Percentiles rank a stretch among this genome's conserved stretches.
Conservation (phyloP, 2,797 vertebrate genomes). For the Ptychobarbus kaznakovi region DNA sequence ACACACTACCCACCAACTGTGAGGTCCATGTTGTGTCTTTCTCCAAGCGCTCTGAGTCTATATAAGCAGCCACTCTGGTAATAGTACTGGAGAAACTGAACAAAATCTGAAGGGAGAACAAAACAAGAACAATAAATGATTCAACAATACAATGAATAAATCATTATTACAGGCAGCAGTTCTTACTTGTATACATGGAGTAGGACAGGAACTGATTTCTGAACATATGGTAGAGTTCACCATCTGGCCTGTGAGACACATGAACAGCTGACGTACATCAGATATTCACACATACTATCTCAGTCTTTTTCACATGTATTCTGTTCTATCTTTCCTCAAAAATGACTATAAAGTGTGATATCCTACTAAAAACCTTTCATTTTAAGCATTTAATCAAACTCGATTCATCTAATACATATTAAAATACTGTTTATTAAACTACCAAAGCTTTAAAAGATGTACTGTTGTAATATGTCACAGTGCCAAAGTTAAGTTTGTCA, state of each 20-base stretch:
- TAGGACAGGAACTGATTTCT: constrained; percentile 94
- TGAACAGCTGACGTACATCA: neutral
- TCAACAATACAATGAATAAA: neutral
- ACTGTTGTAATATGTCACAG: neutral
- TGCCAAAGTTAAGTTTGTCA: constrained; percentile 55
- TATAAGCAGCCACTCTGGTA: constrained; percentile 97
- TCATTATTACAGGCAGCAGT: neutral
- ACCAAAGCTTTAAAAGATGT: neutral
- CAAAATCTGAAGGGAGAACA: constrained; percentile 81
- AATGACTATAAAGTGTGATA: neutral
- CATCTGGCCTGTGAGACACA: constrained; percentile 86
- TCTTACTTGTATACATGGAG: constrained; percentile 94
- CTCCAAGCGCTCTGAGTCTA: constrained; percentile 89
- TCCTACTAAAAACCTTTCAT: neutral
- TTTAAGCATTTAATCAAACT: neutral
- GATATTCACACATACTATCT: neutral
- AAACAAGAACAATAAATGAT: neutral
- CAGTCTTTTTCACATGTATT: neutral
- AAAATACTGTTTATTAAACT: neutral
- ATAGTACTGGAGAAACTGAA: constrained; percentile 98
- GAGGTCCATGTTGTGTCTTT: constrained; percentile 96
- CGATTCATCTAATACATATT: neutral
- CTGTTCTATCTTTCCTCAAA: neutral
- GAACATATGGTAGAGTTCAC: constrained; percentile 95
- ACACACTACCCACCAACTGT: constrained; percentile 88